Conservation (phyloP, 1,140 invertebrate genomes). For the Diorhabda elongata region DNA sequence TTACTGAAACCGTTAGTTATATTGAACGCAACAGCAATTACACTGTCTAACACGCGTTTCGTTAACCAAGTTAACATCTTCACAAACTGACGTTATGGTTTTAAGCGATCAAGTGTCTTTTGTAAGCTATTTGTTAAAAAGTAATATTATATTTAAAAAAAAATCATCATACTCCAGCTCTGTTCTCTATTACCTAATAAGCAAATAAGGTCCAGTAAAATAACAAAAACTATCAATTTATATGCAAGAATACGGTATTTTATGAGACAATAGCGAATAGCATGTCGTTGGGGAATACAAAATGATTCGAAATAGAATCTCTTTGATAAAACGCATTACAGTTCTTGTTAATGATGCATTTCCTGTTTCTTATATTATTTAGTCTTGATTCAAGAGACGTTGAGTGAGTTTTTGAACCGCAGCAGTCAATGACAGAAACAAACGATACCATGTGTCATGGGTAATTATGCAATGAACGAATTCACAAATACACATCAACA, state of each 20-base stretch:
- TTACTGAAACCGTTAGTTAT: too few species aligned
- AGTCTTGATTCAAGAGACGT: background rate
- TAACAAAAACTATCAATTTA: background rate
- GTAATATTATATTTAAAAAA: too few species aligned
- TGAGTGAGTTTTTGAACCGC: constrained; percentile 1
- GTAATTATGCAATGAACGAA: constrained; percentile 1
- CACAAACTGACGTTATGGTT: too few species aligned
- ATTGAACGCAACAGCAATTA: too few species aligned
- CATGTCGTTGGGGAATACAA: background rate
- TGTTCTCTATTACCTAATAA: too few species aligned
- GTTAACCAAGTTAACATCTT: too few species aligned
- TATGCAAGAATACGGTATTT: background rate
- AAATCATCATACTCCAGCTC: too few species aligned
- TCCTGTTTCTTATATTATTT: background rate
- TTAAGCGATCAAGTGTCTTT: too few species aligned
- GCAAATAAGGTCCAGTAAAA: background rate
- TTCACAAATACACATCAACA: background rate
- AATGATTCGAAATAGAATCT: background rate
- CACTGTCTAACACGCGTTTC: too few species aligned
- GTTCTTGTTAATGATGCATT: background rate
- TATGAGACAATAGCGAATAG: background rate
- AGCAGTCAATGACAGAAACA: background rate
- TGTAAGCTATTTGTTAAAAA: too few species aligned
- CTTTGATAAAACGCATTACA: background rate
- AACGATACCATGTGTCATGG: background rate